A percentile compares a stretch with the other conserved stretches of the same genome.
Conservation (phyloP, 2,113 vertebrate genomes). For the Pseudolaguvia tuberculata region DNA sequence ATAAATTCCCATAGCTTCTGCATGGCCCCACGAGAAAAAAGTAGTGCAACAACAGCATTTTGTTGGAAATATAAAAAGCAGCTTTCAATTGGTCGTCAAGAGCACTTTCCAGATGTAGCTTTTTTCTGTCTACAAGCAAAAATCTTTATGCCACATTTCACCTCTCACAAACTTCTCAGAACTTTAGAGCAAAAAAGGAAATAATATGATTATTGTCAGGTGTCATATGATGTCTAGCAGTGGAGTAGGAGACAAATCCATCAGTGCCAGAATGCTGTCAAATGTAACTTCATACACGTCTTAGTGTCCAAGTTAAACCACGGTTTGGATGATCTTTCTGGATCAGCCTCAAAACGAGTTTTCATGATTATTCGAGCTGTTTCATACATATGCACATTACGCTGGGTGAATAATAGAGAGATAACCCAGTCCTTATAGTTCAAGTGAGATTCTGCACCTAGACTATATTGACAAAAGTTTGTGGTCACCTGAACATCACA, state of each 20-base stretch:
- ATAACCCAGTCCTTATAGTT: not conserved
- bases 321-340: slow-evolving; percentile 26
- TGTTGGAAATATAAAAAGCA: slow-evolving; percentile 6
- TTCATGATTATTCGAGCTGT: not conserved
- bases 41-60: too few species aligned
- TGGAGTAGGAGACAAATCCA: slow-evolving; percentile 45
- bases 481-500: too few species aligned
- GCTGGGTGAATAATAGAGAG: not conserved
- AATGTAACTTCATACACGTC: slow-evolving; percentile 49
- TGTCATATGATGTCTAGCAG: slow-evolving; percentile 55
- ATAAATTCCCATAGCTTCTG: not conserved
- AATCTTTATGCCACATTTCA: not conserved
- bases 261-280: slow-evolving; percentile 53
- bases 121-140: not conserved
- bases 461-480: too few species aligned
- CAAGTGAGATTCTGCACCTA: not conserved
- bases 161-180: not conserved
- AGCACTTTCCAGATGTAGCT: not conserved
- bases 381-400: slow-evolving; percentile 11
- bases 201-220: slow-evolving; percentile 49
- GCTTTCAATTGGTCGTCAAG: not conserved
- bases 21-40: not conserved
- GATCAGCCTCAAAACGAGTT: slow-evolving; percentile 30
- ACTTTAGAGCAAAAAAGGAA: slow-evolving; percentile 12
- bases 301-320: slow-evolving; percentile 44